Conservation (phyloP, 2,888 invertebrate species). For the Heliconius charithonia region DNA sequence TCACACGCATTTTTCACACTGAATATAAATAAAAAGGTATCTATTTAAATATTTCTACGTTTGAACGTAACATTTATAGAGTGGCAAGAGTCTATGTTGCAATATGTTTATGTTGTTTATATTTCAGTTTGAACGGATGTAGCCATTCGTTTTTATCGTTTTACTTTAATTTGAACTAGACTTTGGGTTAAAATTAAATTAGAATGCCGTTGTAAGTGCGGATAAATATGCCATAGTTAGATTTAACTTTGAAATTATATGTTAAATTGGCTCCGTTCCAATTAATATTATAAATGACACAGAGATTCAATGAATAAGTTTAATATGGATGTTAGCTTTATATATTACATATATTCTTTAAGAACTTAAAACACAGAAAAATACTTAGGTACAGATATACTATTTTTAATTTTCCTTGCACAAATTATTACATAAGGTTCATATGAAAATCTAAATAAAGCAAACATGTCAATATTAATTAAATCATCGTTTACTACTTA, state of each 20-base stretch:
- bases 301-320: background rate
- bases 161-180: conserved; percentile 69
- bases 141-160: conserved; percentile 44
- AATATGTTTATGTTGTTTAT: conserved; percentile 42
- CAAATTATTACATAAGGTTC: too few species aligned
- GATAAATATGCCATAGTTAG: conserved; percentile 46
- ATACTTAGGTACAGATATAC: too few species aligned
- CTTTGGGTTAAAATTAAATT: conserved; percentile 63
- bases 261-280: conserved; percentile 54
- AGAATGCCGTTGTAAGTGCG: conserved; percentile 56
- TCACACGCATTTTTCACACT: background rate
- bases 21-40: background rate
- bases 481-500: too few species aligned
- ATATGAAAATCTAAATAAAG: too few species aligned
- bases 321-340: background rate
- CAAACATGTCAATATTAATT: too few species aligned
- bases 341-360: background rate
- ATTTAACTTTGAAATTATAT: conserved; percentile 59
- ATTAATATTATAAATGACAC: conserved; percentile 38
- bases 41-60: conserved; percentile 14
- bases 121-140: conserved; percentile 46
- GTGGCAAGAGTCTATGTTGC: conserved; percentile 17
- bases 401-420: too few species aligned
- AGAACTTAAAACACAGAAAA: too few species aligned
- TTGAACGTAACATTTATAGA: conserved; percentile 20